These are phyloP conservation scores for Aphelinus atriplicis DNA, from an alignment of 1,140 invertebrate genomes.

Conservation along the genomic window DNA sequence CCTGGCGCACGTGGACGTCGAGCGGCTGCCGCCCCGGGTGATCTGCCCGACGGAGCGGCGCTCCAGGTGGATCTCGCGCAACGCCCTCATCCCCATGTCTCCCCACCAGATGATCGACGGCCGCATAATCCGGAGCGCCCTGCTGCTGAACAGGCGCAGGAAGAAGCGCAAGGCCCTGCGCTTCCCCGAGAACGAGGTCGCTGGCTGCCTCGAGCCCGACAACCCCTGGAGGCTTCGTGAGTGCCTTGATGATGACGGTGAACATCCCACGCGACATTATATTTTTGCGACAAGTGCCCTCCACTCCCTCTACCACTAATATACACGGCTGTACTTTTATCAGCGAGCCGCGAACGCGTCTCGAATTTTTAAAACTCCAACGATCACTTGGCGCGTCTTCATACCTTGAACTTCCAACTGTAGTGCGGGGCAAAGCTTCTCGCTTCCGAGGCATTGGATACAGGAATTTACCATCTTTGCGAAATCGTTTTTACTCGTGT, in stretches of 20 bases:
- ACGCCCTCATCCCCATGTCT: slow-evolving; percentile 11
- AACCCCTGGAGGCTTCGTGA: slow-evolving; percentile 40
- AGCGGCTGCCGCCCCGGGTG: slow-evolving; percentile 26
- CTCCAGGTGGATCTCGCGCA: slow-evolving; percentile 23
- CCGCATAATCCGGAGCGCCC: slow-evolving; percentile 24
- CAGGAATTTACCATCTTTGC: too few relatives aligned
- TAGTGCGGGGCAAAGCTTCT: too few relatives aligned
- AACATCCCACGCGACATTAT: too few relatives aligned
- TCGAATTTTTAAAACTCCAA: too few relatives aligned
- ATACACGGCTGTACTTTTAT: too few relatives aligned
- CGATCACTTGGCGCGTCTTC: too few relatives aligned
- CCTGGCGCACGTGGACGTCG: slow-evolving; percentile 29
- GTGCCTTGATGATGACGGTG: neutral
- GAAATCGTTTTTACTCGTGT: too few relatives aligned
- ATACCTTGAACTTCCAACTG: too few relatives aligned
- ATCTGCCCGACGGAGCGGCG: slow-evolving; percentile 13
- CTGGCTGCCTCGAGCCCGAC: slow-evolving; percentile 20
- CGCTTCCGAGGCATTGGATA: too few relatives aligned
- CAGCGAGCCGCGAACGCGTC: too few relatives aligned
- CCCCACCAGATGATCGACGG: slow-evolving; percentile 37
- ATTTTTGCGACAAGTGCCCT: too few relatives aligned
- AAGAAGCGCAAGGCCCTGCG: slow-evolving; percentile 5
- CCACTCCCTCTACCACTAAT: too few relatives aligned
- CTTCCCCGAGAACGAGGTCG: slow-evolving; percentile 17
- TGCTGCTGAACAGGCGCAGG: slow-evolving; percentile 19